Percentiles rank a stretch among this genome's conserved stretches.
Conservation (phyloP, 2,888 invertebrate species). For the Sericinus montela region DNA sequence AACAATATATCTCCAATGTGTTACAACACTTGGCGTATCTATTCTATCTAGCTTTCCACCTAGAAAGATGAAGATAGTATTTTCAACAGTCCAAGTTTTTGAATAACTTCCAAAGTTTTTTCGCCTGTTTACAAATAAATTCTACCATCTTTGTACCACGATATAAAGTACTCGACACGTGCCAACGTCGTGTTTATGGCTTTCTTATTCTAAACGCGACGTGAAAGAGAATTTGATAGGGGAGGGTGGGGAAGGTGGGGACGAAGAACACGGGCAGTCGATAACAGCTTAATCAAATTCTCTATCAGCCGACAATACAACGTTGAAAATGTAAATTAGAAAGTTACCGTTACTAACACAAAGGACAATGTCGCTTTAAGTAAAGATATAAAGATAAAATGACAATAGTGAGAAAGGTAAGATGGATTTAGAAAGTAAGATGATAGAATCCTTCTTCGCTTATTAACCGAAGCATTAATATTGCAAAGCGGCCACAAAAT, state of each 20-base stretch:
- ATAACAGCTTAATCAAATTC: constrained; percentile 38
- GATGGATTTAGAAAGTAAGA: no score
- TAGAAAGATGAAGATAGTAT: no score
- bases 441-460: no score
- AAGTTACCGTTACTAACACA: not conserved
- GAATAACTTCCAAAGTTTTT: not conserved
- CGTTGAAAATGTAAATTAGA: constrained; percentile 12
- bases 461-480: no score
- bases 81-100: no score
- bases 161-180: not conserved
- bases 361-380: no score
- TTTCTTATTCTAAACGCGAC: constrained; percentile 35
- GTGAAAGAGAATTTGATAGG: not conserved
- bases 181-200: constrained; percentile 21
- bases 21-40: no score
- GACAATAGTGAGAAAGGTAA: no score
- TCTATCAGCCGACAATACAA: constrained; percentile 23
- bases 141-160: not conserved
- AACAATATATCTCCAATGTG: no score
- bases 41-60: no score
- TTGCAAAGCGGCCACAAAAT: no score
- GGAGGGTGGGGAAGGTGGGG: constrained; percentile 7
- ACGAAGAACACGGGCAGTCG: constrained; percentile 19
- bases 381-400: no score
- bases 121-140: not conserved